A percentile compares a stretch with the other conserved stretches of the same genome.
These are phyloP conservation scores for Drosophila nigritarsus DNA, from an alignment of 2,888 invertebrate genomes.

Conservation along the genomic window DNA sequence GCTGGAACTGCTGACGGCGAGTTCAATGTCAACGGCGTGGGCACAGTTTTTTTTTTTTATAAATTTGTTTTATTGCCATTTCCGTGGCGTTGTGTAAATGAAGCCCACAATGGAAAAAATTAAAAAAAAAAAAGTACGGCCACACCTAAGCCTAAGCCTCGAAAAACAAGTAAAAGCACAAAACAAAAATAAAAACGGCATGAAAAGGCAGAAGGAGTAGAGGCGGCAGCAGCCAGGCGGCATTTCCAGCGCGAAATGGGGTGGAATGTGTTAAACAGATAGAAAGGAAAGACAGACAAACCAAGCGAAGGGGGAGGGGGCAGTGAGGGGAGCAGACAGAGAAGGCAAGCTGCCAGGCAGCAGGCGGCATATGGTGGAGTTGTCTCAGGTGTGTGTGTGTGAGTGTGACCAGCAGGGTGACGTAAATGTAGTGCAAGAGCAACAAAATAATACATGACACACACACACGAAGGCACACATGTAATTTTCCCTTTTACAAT, in stretches of 20 bases:
- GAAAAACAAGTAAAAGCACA: slow-evolving; percentile 59
- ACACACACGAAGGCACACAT: slow-evolving; percentile 12
- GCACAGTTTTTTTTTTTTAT: slow-evolving; percentile 32
- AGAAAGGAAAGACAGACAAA: slow-evolving; percentile 48
- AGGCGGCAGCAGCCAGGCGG: slow-evolving; percentile 44
- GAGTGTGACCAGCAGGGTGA: slow-evolving; percentile 64
- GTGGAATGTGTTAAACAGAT: slow-evolving; percentile 74
- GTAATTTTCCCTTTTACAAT: slow-evolving; percentile 61
- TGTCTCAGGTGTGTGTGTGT: slow-evolving; percentile 68
- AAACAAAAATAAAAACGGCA: slow-evolving; percentile 52
- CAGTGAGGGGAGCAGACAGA: slow-evolving; percentile 17
- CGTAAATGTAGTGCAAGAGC: slow-evolving; percentile 57
- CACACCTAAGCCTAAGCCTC: slow-evolving; percentile 68
- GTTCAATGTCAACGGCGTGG: slow-evolving; percentile 76
- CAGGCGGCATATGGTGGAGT: slow-evolving; percentile 70
- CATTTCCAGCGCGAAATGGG: slow-evolving; percentile 69
- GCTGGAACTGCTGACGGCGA: slow-evolving; percentile 52
- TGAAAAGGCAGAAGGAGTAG: slow-evolving; percentile 35
- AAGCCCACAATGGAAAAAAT: slow-evolving; percentile 48
- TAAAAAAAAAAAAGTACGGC: slow-evolving; percentile 61
- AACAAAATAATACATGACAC: slow-evolving; percentile 46
- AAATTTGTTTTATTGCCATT: slow-evolving; percentile 50
- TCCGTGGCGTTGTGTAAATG: slow-evolving; percentile 66
- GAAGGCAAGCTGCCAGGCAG: slow-evolving; percentile 27
- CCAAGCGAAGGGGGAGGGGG: neutral